Evolutionary conservation across 2,797 vertebrate genomes (phyloP).

Genomic region (Peromyscus melanophrys): DNA sequence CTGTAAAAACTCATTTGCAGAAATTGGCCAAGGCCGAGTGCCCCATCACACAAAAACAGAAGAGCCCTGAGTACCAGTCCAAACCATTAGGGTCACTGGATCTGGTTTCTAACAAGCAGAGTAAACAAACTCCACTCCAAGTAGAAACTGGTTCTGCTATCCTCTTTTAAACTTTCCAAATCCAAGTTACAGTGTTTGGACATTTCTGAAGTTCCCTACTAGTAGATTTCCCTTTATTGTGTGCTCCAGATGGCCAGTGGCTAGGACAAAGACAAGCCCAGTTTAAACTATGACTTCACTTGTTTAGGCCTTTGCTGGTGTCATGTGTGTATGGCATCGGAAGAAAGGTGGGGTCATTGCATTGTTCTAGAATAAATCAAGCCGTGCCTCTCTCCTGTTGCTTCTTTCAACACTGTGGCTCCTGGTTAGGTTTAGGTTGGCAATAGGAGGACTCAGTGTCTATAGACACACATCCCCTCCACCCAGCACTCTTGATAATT

Average conservation of each 20-base stretch:
- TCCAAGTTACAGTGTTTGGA: slow-evolving; percentile 63
- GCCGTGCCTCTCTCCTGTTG: slow-evolving; percentile 44
- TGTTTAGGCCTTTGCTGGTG: slow-evolving; percentile 35
- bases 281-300: slow-evolving; percentile 69
- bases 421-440: neutral
- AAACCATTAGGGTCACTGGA: slow-evolving; percentile 61
- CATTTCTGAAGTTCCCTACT: slow-evolving; percentile 59
- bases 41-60: slow-evolving; percentile 55
- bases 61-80: slow-evolving; percentile 19
- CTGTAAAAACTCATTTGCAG: slow-evolving; percentile 21
- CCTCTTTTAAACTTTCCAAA: slow-evolving; percentile 64
- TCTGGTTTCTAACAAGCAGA: slow-evolving; percentile 68
- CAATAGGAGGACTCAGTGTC: neutral
- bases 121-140: slow-evolving; percentile 75
- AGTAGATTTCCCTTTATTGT: slow-evolving; percentile 80
- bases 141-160: slow-evolving; percentile 69
- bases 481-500: neutral
- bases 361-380: slow-evolving; percentile 55
- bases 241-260: slow-evolving; percentile 72
- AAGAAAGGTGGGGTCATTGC: neutral
- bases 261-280: slow-evolving; percentile 57
- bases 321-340: neutral
- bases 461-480: neutral
- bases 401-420: slow-evolving; percentile 52
- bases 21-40: neutral